phyloP scores from a whole-genome alignment of 2,797 vertebrate species.

The Heliangelus exortis region DNA sequence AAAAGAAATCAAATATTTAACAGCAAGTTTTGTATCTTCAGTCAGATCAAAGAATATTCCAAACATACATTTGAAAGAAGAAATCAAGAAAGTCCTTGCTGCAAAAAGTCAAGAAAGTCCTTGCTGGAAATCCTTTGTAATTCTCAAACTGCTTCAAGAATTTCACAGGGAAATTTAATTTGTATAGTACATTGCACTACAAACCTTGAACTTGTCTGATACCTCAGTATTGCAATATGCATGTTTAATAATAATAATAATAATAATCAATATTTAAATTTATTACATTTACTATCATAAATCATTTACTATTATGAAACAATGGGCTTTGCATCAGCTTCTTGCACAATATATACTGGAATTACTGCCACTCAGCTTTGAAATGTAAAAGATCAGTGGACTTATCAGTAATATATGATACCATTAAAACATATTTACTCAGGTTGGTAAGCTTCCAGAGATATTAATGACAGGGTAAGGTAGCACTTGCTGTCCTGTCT shows the following conservation, averaged over 20 bases:
- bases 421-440: not conserved
- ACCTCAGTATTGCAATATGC: not conserved
- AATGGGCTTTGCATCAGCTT: not conserved
- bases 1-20: not conserved
- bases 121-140: constrained; percentile 28
- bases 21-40: not conserved
- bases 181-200: not conserved
- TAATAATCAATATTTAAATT: not conserved
- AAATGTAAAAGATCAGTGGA: not conserved
- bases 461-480: not conserved
- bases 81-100: constrained; percentile 45
- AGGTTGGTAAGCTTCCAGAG: not conserved
- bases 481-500: not conserved
- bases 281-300: not conserved
- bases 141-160: constrained; percentile 9
- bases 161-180: not conserved
- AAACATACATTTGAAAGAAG: not conserved
- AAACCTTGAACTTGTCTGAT: not conserved
- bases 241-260: not conserved
- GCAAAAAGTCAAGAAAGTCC: constrained; percentile 40
- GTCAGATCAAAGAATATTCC: not conserved
- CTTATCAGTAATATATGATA: not conserved
- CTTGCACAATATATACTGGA: not conserved
- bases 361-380: not conserved
- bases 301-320: not conserved